These are phyloP conservation scores for Osmerus eperlanus DNA, from an alignment of 2,113 vertebrate genomes.

Conservation along the genomic window DNA sequence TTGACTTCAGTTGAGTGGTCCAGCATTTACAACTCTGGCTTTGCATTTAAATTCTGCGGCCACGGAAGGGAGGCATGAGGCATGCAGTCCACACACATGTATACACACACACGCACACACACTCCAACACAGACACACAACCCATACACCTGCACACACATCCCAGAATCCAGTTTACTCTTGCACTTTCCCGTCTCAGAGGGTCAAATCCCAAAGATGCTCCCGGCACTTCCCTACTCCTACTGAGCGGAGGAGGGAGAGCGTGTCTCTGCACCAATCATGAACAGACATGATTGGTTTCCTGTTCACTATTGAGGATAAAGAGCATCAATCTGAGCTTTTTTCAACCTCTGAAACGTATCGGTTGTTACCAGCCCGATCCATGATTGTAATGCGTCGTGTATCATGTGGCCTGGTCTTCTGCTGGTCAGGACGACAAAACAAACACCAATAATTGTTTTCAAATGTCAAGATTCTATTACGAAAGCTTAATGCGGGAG, in stretches of 20 bases:
- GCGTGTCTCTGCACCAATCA: not conserved
- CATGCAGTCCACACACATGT: not conserved
- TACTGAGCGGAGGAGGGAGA: not conserved
- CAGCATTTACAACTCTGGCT: not conserved
- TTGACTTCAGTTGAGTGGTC: conserved; percentile 13
- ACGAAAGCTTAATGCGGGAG: not conserved
- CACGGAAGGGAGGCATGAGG: not conserved
- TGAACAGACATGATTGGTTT: conserved; percentile 2
- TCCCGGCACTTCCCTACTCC: not conserved
- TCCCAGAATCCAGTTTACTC: not conserved
- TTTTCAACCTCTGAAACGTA: not conserved
- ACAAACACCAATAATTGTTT: conserved; percentile 19
- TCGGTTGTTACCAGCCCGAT: not conserved
- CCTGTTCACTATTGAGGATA: not conserved
- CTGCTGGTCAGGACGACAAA: not conserved
- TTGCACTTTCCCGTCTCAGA: not conserved
- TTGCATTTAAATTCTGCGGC: conserved; percentile 14
- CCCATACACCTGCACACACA: not conserved
- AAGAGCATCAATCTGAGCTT: not conserved
- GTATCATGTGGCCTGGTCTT: conserved; percentile 7
- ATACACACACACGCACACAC: not conserved
- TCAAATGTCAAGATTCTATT: conserved; percentile 23
- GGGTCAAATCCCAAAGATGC: not conserved
- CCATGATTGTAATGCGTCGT: not conserved
- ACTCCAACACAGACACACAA: not conserved